Evolutionary conservation across 2,113 vertebrate species (phyloP), one percentile per base, ranked within the genome.

Genomic region (Zootoca vivipara): DNA sequence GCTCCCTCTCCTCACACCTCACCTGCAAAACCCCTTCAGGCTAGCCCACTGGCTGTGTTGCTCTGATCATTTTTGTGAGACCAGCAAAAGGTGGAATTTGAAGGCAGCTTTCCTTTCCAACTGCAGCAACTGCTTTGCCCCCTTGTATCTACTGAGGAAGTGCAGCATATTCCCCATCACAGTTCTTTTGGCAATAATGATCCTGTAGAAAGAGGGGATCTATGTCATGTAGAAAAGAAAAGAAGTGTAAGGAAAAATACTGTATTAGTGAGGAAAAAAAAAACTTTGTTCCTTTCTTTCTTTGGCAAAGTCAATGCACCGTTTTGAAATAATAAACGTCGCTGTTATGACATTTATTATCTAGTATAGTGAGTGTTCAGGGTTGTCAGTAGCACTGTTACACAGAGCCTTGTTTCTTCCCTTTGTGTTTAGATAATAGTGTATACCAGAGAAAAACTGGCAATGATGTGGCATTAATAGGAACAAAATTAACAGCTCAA

Each of bases 61-160:
- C 40, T 22, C n/a, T 82, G 20, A 24, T 88, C 24, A 78, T 18
- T 90, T 92, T 69, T 35, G 18, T 28, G 1, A 7, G 22, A 78
- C 89, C 87, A 22, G 35, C 7, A 58, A 30, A 89, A 84, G 7
- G 80, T 67, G 87, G 86, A 89, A 83, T 28, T 35, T 85, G 18
- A 40, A 78, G 82, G 86, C 56, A 24, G 67, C 2, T 84, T 72
- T 89, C 56, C 78, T 33, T 58, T 77, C 80, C n/a, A 2, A 46
- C 62, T 24, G 33, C 26, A 83, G 42, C 40, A 52, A 83, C 35
- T 67, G 82, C 42, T 40, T 42, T 70, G 46, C 26, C 83, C 65
- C 16, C 40, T 73, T 72, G n/a, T 75, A 42, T 83, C 24, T 46
- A 26, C 87, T 88, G 62, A 88, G 64, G 72, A 78, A 83, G 64